Evolutionary conservation across 1,140 invertebrate genomes (phyloP), one percentile per base, ranked within the genome.

Genomic region (Drosophila pachea): DNA sequence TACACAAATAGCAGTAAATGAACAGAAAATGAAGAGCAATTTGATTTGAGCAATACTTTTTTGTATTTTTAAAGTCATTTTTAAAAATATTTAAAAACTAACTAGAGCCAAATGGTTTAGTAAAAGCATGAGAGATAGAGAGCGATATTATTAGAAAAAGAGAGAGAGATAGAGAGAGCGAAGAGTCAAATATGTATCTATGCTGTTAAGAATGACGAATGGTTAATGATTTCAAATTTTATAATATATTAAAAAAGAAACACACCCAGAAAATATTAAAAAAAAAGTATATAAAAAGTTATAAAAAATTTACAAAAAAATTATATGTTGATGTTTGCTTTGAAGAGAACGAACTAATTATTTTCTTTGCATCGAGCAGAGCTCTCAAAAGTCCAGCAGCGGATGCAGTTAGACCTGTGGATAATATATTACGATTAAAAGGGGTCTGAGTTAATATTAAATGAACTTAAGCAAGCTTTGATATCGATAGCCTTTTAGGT

Each of bases 281-380:
- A 84, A 81, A 83, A 79, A 81, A 69, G 55, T 75, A 73, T 73
- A 83, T 43, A 79, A 77, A 82, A 64, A 60, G 63, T 79, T 84
- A 86, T 76, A 86, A 83, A 74, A 68, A 64, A 73, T 69, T 32
- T 54, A 36, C 70, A 68, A 75, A 73, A 48, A 76, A 81, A 74
- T 86, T 81, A 78, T 76, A 83, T 81, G 81, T 72, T 86, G 73
- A 76, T 76, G 76, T 83, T 83, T 83, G 81, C 76, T 86, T 83
- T 56, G 64, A 86, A 76, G 66, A 73, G 56, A 78, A 63, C 48
- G 58, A 40, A 50, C 60, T 52, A 64, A 38, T 75, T 47, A 78
- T 73, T 79, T 81, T 68, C 75, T 61, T 84, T 49, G 75, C 64
- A 74, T 69, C 52, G 67, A 32, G 52, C 31, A 38, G 11, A 68